A percentile compares a stretch with the other conserved stretches of the same genome.
Evolutionary conservation across 35 echinoderm and acorn worm species (phyloP).

Genomic region (Antedon bifida): DNA sequence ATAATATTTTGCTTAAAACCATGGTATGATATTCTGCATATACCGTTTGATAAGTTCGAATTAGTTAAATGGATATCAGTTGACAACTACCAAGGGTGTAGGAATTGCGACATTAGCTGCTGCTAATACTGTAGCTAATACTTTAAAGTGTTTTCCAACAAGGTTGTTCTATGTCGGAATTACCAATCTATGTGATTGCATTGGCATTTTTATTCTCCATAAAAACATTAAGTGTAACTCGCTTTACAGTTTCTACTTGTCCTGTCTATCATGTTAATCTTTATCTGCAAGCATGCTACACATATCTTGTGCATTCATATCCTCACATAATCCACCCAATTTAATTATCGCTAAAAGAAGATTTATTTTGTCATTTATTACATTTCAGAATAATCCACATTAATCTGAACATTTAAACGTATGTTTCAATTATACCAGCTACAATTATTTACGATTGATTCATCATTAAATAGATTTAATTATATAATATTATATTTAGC

Average conservation of each 20-base stretch:
- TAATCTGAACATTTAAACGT: background rate
- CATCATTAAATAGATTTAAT: no score
- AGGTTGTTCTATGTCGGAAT: background rate
- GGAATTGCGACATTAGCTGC: background rate
- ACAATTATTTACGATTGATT: no score
- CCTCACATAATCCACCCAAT: background rate
- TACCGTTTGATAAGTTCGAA: background rate
- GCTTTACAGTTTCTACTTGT: background rate
- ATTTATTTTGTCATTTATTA: background rate
- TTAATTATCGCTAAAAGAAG: background rate
- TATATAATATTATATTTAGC: no score
- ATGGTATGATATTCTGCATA: background rate
- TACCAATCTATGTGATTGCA: background rate
- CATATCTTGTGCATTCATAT: no score
- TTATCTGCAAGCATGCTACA: background rate
- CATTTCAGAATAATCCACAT: background rate
- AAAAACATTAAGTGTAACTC: background rate
- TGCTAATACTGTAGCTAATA: background rate
- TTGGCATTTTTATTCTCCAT: background rate
- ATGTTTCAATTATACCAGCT: background rate
- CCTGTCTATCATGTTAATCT: background rate
- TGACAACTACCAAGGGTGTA: background rate
- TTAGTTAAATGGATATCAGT: background rate
- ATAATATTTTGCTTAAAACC: background rate
- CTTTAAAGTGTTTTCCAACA: background rate